A percentile compares a stretch with the other conserved stretches of the same genome.
Evolutionary conservation across 1,140 invertebrate species (phyloP).

Genomic region (Druon quercuslanigerum): DNA sequence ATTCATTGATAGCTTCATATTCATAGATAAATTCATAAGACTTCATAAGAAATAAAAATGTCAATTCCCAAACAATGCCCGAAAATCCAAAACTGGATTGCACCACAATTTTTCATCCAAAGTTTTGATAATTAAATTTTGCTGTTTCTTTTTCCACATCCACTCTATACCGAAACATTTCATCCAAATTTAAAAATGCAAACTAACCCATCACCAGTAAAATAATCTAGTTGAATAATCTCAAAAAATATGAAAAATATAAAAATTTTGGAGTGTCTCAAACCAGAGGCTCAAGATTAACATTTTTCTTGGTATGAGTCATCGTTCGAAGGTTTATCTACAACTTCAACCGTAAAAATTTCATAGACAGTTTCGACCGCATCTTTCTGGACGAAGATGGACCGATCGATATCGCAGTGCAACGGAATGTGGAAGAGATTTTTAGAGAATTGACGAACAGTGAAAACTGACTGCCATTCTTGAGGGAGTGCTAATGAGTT

Average conservation of each 20-base stretch:
- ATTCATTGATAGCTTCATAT: too few species aligned
- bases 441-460: background rate
- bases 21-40: too few species aligned
- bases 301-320: conserved; percentile 30
- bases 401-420: background rate
- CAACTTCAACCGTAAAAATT: background rate
- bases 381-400: background rate
- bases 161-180: too few species aligned
- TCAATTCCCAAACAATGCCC: too few species aligned
- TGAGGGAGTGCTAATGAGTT: background rate
- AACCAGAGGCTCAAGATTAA: conserved; percentile 25
- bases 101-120: too few species aligned
- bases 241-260: background rate
- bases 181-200: background rate
- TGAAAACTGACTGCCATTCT: background rate
- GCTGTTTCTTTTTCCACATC: too few species aligned
- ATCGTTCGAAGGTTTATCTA: conserved; percentile 2
- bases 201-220: background rate
- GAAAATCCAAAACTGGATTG: too few species aligned
- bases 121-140: too few species aligned
- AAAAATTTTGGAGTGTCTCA: background rate
- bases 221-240: background rate
- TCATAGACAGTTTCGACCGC: background rate
- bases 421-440: background rate
- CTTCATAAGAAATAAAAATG: too few species aligned